phyloP scores from a whole-genome alignment of 2,113 vertebrate genomes.

The Atrichornis clamosus region DNA sequence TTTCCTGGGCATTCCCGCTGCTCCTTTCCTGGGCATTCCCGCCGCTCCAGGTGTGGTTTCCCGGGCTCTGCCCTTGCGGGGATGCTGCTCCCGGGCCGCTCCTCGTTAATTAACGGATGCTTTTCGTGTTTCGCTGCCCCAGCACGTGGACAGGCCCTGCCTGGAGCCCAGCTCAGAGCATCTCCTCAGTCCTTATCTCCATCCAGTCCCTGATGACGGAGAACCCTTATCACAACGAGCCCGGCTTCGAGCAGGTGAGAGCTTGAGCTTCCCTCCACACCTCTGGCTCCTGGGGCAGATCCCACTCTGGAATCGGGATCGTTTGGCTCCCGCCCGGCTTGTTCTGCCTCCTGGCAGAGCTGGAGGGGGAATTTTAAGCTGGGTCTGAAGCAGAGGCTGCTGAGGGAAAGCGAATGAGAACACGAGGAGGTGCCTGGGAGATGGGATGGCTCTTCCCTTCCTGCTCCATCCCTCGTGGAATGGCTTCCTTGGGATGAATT shows the following conservation, averaged over 20 bases:
- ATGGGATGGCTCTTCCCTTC: not conserved
- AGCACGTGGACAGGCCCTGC: conserved; percentile 98
- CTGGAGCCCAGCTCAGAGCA: conserved; percentile 98
- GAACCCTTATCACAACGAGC: conserved; percentile 98
- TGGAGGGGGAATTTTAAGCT: not conserved
- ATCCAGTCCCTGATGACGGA: conserved; percentile 99
- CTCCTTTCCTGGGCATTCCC: not conserved
- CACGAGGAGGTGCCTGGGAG: not conserved
- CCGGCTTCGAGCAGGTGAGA: conserved; percentile 95
- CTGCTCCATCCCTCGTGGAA: not conserved
- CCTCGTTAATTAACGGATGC: not conserved
- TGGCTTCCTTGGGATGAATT: not conserved
- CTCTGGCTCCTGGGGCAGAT: not conserved
- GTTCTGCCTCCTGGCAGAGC: not conserved
- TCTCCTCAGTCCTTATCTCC: conserved; percentile 98
- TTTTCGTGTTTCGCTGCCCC: conserved; percentile 17
- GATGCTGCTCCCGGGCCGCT: not conserved
- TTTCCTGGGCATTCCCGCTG: not conserved
- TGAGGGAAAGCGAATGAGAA: not conserved
- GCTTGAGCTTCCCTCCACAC: not conserved
- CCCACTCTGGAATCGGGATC: not conserved
- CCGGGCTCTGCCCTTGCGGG: not conserved
- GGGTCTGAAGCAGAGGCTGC: not conserved
- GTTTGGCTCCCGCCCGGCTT: not conserved
- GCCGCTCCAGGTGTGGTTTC: not conserved